These are phyloP conservation scores for Batillaria attramentaria DNA, from an alignment of 1,140 invertebrate genomes.

Conservation along the genomic window DNA sequence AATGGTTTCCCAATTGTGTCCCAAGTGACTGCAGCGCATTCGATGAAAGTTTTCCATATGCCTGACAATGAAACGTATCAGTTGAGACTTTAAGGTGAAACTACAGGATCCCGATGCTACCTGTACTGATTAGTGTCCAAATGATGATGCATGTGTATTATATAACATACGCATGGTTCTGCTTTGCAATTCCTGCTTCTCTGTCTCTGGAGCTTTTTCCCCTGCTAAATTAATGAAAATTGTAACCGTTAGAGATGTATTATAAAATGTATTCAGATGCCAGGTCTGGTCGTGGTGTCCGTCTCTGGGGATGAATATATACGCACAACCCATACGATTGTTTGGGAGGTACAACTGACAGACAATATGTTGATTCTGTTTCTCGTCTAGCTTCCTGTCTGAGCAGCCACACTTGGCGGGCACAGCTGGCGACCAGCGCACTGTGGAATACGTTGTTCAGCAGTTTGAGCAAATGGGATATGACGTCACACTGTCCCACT, in stretches of 20 bases:
- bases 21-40: too few relatives aligned
- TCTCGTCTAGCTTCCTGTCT: constrained; percentile 56
- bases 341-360: too few relatives aligned
- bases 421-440: constrained; percentile 48
- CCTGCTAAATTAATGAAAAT: background rate
- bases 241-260: background rate
- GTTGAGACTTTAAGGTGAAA: too few relatives aligned
- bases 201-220: background rate
- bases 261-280: background rate
- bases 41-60: too few relatives aligned
- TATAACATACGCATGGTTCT: too few relatives aligned
- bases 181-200: background rate
- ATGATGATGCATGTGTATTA: too few relatives aligned
- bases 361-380: too few relatives aligned
- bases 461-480: constrained; percentile 57
- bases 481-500: constrained; percentile 55
- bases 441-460: constrained; percentile 52
- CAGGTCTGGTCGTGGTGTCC: background rate
- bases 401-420: constrained; percentile 63
- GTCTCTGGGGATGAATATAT: background rate
- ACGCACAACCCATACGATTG: background rate
- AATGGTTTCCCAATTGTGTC: too few relatives aligned
- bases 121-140: too few relatives aligned
- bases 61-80: too few relatives aligned
- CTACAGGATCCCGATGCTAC: too few relatives aligned